Conservation (phyloP, 2,113 vertebrate species). For the Candoia aspera region DNA sequence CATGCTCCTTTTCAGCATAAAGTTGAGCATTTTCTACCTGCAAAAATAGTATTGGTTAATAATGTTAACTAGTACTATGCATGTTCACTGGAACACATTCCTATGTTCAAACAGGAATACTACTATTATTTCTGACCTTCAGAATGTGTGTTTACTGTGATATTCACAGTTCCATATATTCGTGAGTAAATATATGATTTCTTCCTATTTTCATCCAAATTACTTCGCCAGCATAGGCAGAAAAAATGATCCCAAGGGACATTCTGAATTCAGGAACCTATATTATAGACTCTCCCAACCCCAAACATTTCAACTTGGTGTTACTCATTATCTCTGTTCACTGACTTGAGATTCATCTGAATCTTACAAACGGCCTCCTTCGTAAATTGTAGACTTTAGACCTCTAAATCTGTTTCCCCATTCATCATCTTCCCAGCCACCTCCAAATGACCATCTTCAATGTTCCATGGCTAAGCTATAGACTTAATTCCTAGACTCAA, state of each 20-base stretch:
- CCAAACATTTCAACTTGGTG: background rate
- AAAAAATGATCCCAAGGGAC: background rate
- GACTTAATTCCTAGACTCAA: background rate
- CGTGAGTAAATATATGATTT: background rate
- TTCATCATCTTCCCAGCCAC: background rate
- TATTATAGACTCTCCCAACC: background rate
- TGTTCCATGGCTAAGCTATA: no score
- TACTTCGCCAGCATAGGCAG: background rate
- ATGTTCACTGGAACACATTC: background rate
- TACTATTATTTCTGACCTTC: background rate
- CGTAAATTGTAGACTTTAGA: background rate
- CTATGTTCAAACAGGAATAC: background rate
- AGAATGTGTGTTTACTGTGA: background rate
- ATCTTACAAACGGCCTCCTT: background rate
- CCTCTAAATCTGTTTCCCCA: no score
- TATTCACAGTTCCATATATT: background rate
- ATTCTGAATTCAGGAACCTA: background rate
- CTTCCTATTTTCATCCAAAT: background rate
- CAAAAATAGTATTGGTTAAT: background rate
- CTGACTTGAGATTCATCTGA: background rate
- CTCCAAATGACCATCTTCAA: background rate
- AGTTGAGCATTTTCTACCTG: conserved; percentile 82
- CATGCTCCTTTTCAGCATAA: conserved; percentile 70
- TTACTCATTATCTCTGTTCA: background rate
- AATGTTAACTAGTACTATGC: background rate